Percentiles rank a stretch among this genome's conserved stretches.
These are phyloP conservation scores for Troglohyphantes excavatus DNA, from an alignment of 2,888 invertebrate species.

Conservation along the genomic window DNA sequence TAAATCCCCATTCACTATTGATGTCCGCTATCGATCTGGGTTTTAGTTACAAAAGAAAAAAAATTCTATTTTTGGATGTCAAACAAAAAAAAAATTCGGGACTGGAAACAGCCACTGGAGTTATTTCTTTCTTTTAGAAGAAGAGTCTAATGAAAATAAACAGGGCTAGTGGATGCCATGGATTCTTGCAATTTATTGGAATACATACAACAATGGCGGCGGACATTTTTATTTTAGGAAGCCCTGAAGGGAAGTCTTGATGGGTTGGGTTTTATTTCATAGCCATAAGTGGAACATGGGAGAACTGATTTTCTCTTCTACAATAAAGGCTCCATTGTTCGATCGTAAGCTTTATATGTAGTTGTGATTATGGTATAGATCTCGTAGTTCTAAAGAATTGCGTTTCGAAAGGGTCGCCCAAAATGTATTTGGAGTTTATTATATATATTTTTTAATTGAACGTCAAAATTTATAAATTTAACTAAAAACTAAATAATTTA, in stretches of 20 bases:
- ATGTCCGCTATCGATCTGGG: constrained; percentile 32
- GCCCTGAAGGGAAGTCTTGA: background rate
- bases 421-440: too few relatives aligned
- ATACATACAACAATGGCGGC: background rate
- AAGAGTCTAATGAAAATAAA: background rate
- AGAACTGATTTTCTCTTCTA: too few relatives aligned
- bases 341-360: too few relatives aligned
- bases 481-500: too few relatives aligned
- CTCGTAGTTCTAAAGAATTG: too few relatives aligned
- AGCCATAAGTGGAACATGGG: too few relatives aligned
- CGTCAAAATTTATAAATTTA: too few relatives aligned
- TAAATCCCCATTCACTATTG: constrained; percentile 45
- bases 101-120: background rate
- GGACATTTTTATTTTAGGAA: background rate
- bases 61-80: background rate
- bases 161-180: background rate
- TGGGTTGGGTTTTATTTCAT: background rate
- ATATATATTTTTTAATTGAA: too few relatives aligned
- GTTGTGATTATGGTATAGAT: too few relatives aligned
- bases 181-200: constrained; percentile 2
- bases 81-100: constrained; percentile 6
- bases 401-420: too few relatives aligned
- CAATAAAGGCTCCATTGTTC: too few relatives aligned
- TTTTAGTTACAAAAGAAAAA: constrained; percentile 24
- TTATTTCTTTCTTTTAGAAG: background rate